Evolutionary conservation across 2,888 invertebrate species (phyloP).

Genomic region (Lasioglossum zephyrum): DNA sequence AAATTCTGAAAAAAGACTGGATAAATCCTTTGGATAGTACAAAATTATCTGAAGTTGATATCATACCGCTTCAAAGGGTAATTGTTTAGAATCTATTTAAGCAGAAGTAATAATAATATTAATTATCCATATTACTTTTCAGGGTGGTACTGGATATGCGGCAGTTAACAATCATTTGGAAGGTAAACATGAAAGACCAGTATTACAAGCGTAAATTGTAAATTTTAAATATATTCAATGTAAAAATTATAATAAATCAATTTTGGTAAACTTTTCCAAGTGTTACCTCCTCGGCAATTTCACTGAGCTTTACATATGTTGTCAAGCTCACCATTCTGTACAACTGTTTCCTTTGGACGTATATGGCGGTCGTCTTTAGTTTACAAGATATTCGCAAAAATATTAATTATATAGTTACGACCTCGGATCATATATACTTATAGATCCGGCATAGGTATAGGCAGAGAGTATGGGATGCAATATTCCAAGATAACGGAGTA

Average conservation of each 20-base stretch:
- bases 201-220: constrained; percentile 89
- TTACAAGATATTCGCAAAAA: too few relatives aligned
- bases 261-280: not conserved
- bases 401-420: too few relatives aligned
- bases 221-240: not conserved
- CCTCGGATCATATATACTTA: too few relatives aligned
- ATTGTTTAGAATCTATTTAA: constrained; percentile 67
- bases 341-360: too few relatives aligned
- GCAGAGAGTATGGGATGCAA: too few relatives aligned
- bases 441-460: too few relatives aligned
- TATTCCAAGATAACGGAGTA: too few relatives aligned
- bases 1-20: constrained; percentile 98
- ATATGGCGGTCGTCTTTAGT: too few relatives aligned
- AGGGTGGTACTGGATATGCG: constrained; percentile 98
- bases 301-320: too few relatives aligned
- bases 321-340: too few relatives aligned
- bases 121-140: constrained; percentile 72
- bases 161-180: constrained; percentile 93
- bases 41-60: constrained; percentile 94
- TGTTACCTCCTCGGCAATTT: too few relatives aligned
- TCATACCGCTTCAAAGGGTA: constrained; percentile 95
- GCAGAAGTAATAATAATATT: not conserved
- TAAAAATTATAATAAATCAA: constrained; percentile 16
- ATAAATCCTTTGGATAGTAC: constrained; percentile 95
- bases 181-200: constrained; percentile 93